A percentile compares a stretch with the other conserved stretches of the same genome.
Evolutionary conservation across 1,140 invertebrate species (phyloP).

Genomic region (Galendromus occidentalis): DNA sequence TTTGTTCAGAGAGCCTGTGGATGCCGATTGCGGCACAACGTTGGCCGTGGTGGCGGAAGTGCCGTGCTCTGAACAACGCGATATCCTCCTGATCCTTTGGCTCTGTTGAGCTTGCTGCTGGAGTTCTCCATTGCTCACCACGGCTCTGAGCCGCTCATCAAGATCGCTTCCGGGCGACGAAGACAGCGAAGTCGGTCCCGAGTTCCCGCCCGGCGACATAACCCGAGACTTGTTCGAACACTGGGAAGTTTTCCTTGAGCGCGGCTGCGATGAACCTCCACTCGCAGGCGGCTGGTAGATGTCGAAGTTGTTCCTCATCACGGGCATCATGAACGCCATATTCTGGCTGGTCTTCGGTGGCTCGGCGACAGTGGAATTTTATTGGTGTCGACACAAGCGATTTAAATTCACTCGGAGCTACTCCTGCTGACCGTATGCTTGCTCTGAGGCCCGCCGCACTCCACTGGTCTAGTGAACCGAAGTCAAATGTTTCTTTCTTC

Average conservation of each 20-base stretch:
- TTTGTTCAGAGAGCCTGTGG: constrained; percentile 47
- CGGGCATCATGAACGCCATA: constrained; percentile 84
- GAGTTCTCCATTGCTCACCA: background rate
- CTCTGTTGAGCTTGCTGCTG: background rate
- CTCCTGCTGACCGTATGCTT: too few species aligned
- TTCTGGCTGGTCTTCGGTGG: constrained; percentile 32
- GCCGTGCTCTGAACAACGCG: constrained; percentile 35
- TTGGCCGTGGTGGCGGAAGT: constrained; percentile 38
- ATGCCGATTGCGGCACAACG: constrained; percentile 38
- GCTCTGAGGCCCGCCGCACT: too few species aligned
- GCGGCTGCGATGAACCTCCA: background rate
- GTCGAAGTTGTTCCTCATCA: constrained; percentile 75
- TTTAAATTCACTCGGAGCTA: too few species aligned
- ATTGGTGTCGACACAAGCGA: too few species aligned
- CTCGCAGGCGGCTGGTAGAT: constrained; percentile 37
- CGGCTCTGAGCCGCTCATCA: constrained; percentile 17
- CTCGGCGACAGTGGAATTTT: too few species aligned
- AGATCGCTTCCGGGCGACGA: constrained; percentile 20
- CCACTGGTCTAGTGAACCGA: too few species aligned
- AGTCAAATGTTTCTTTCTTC: too few species aligned
- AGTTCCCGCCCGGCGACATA: constrained; percentile 12
- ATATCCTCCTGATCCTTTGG: background rate
- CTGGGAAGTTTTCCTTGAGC: background rate
- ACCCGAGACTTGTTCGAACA: background rate
- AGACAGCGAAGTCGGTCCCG: constrained; percentile 16